phyloP scores from a whole-genome alignment of 2,797 vertebrate genomes.

The Podarcis siculus region DNA sequence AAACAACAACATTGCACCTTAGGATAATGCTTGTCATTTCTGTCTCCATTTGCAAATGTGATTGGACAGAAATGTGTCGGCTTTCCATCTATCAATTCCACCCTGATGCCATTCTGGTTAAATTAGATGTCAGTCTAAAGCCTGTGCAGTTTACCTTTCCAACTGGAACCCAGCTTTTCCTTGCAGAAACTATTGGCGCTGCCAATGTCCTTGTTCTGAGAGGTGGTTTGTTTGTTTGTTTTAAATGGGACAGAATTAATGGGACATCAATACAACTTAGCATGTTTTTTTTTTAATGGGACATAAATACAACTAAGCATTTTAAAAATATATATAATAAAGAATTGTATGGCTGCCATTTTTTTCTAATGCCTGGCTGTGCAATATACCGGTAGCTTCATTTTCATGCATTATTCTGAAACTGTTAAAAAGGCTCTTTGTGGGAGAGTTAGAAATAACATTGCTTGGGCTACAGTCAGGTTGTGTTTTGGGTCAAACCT shows the following conservation, averaged over 20 bases:
- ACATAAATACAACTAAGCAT: background rate
- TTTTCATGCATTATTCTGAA: background rate
- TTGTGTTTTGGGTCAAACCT: background rate
- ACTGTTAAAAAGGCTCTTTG: background rate
- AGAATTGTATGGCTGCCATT: background rate
- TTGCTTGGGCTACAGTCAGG: background rate
- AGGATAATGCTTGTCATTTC: constrained; percentile 21
- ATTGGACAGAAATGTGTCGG: constrained; percentile 16
- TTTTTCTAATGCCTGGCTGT: background rate
- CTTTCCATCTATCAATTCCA: constrained; percentile 3
- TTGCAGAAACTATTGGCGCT: constrained; percentile 29
- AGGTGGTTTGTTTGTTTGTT: background rate
- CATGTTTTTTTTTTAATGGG: background rate
- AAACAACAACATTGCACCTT: constrained; percentile 30
- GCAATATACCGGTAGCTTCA: background rate
- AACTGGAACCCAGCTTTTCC: background rate
- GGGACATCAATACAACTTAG: background rate
- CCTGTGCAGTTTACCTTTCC: constrained; percentile 8
- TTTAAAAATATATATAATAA: background rate
- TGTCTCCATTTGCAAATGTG: constrained; percentile 39
- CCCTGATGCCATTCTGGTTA: constrained; percentile 17
- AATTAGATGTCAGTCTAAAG: background rate
- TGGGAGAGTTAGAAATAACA: background rate
- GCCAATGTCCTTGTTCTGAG: background rate
- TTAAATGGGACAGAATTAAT: background rate